Evolutionary conservation across 2,888 invertebrate genomes (phyloP).

Genomic region (Scelioninae gen. 1): DNA sequence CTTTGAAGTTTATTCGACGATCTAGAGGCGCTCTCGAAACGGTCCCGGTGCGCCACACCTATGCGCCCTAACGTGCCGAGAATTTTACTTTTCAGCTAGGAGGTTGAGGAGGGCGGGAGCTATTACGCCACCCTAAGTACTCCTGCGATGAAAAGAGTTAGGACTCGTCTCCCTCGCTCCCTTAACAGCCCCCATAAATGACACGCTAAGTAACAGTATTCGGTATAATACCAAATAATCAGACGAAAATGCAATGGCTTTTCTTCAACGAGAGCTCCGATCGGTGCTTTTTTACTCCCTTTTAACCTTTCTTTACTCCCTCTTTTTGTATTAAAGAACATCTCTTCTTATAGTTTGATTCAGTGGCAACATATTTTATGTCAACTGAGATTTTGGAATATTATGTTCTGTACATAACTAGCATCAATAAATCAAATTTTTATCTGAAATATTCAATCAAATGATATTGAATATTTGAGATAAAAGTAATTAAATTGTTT

Average conservation of each 20-base stretch:
- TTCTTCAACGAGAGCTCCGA: too few species aligned
- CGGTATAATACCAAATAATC: slow-evolving; percentile 65
- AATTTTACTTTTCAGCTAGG: slow-evolving; percentile 66
- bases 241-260: slow-evolving; percentile 59
- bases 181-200: slow-evolving; percentile 64
- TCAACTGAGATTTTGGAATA: too few species aligned
- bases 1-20: slow-evolving; percentile 71
- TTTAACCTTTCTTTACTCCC: too few species aligned
- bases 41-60: slow-evolving; percentile 58
- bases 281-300: too few species aligned
- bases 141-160: slow-evolving; percentile 65
- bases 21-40: slow-evolving; percentile 52
- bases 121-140: slow-evolving; percentile 65
- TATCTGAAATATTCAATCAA: too few species aligned
- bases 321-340: too few species aligned
- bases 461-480: too few species aligned
- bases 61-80: slow-evolving; percentile 55
- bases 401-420: too few species aligned
- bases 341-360: too few species aligned
- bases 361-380: too few species aligned
- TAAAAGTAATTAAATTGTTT: too few species aligned
- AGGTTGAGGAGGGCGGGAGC: slow-evolving; percentile 29
- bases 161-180: slow-evolving; percentile 60
- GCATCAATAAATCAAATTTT: too few species aligned
- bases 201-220: slow-evolving; percentile 69